Evolutionary conservation across 2,797 vertebrate genomes (phyloP).

Genomic region (Sebastes nivosus): DNA sequence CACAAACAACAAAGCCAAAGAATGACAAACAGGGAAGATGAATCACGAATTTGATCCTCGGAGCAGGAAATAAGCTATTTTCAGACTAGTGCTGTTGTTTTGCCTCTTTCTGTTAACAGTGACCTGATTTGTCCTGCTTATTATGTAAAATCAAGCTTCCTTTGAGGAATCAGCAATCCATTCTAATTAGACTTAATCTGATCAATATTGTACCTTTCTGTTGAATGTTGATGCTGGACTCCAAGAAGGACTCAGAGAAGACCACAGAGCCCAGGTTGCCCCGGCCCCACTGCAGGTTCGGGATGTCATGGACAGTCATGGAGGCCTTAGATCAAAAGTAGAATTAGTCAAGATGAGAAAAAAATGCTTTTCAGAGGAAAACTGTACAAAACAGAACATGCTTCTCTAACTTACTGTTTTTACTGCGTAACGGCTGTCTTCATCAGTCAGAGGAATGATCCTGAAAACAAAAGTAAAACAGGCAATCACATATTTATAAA

Average conservation of each 20-base stretch:
- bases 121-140: constrained; percentile 5
- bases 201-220: constrained; percentile 85
- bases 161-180: constrained; percentile 26
- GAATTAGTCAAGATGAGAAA: neutral
- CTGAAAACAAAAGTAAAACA: constrained; percentile 72
- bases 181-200: constrained; percentile 3
- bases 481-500: neutral
- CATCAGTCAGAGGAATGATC: constrained; percentile 85
- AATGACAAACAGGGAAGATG: constrained; percentile 17
- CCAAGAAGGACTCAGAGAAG: constrained; percentile 96
- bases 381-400: neutral
- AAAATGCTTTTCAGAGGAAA: neutral
- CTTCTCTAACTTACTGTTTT: constrained; percentile 89
- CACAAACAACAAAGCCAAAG: constrained; percentile 20
- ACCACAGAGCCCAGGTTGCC: constrained; percentile 90
- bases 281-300: constrained; percentile 83
- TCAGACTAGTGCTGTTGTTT: constrained; percentile 6
- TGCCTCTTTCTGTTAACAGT: neutral
- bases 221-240: constrained; percentile 91
- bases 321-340: constrained; percentile 82
- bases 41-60: constrained; percentile 8
- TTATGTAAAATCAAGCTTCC: constrained; percentile 22
- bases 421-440: constrained; percentile 85
- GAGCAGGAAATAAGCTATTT: constrained; percentile 23
- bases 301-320: constrained; percentile 91